A percentile compares a stretch with the other conserved stretches of the same genome.
Evolutionary conservation across 1,140 invertebrate species (phyloP).

Genomic region (Cydia splendana): DNA sequence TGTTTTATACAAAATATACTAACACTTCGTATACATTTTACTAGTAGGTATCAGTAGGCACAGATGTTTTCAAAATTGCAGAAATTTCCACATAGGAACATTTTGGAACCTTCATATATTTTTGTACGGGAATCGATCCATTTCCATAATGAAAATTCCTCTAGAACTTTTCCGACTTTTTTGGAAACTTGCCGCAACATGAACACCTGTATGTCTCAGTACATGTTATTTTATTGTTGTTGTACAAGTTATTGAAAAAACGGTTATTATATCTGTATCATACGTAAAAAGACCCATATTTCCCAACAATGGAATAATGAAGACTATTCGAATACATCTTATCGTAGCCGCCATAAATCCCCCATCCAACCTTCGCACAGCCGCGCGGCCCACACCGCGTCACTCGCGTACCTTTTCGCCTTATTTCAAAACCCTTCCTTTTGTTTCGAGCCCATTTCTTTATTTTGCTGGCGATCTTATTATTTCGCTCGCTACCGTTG

Average conservation of each 20-base stretch:
- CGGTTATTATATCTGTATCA: neutral
- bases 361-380: slow-evolving; percentile 51
- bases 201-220: no score
- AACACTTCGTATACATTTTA: no score
- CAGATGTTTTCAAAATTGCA: no score
- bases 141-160: no score
- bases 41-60: no score
- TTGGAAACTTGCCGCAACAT: no score
- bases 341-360: slow-evolving; percentile 35
- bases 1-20: no score
- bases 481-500: slow-evolving; percentile 78
- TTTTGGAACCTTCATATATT: no score
- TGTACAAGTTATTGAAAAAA: neutral
- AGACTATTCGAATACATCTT: slow-evolving; percentile 6
- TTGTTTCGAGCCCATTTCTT: slow-evolving; percentile 75
- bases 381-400: slow-evolving; percentile 70
- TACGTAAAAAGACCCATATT: neutral
- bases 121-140: no score
- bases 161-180: no score
- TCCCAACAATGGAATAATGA: slow-evolving; percentile 1
- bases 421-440: slow-evolving; percentile 76
- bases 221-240: no score
- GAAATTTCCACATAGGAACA: no score
- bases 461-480: slow-evolving; percentile 79
- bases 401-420: slow-evolving; percentile 76